These are phyloP conservation scores for Didymodactylos carnosus DNA, from an alignment of 2,888 invertebrate genomes.

Conservation along the genomic window DNA sequence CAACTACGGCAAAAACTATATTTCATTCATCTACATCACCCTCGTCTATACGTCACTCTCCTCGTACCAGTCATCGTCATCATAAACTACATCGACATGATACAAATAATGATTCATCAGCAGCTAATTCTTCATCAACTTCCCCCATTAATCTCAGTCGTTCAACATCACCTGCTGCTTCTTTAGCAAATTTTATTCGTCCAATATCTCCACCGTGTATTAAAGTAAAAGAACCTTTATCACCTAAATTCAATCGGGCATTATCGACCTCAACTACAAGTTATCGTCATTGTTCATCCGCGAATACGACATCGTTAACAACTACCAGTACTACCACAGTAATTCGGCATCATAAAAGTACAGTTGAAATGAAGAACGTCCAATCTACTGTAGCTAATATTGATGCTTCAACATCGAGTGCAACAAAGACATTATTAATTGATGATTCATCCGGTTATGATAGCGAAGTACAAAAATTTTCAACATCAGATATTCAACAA, in stretches of 20 bases:
- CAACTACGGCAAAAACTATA: background rate
- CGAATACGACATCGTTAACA: background rate
- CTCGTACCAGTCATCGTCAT: background rate
- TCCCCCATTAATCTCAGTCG: background rate
- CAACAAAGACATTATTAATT: background rate
- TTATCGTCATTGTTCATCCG: background rate
- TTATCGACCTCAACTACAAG: background rate
- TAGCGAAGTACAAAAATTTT: background rate
- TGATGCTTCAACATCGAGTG: background rate
- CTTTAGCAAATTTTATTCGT: background rate
- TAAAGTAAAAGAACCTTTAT: background rate
- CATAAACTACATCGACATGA: background rate
- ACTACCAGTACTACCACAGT: too few relatives aligned
- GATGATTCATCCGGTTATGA: background rate
- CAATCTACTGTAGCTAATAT: too few relatives aligned
- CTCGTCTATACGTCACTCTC: background rate
- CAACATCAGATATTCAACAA: too few relatives aligned
- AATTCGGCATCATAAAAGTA: too few relatives aligned
- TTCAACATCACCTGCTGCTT: background rate
- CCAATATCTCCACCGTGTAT: background rate
- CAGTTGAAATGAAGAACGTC: too few relatives aligned
- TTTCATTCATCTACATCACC: background rate
- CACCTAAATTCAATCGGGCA: background rate
- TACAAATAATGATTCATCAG: background rate
- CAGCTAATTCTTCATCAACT: background rate